Percentiles rank a stretch among this genome's conserved stretches.
These are phyloP conservation scores for Cettia cetti DNA, from an alignment of 2,113 vertebrate species.

Conservation along the genomic window DNA sequence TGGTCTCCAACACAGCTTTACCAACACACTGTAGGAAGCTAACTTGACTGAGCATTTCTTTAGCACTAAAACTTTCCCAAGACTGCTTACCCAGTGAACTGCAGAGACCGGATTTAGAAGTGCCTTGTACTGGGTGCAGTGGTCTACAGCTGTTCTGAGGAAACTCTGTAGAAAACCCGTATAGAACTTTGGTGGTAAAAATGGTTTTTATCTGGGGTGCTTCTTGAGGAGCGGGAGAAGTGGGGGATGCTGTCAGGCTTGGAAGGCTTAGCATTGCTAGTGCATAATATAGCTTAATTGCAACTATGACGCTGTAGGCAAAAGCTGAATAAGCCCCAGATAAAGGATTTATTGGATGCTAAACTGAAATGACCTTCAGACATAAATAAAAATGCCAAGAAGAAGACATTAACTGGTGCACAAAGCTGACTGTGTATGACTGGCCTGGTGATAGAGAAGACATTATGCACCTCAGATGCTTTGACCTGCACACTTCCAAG, in stretches of 20 bases:
- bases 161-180: background rate
- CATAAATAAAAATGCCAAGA: background rate
- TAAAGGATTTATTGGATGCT: constrained; percentile 17
- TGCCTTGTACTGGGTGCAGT: background rate
- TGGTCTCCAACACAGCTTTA: background rate
- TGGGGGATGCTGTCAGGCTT: background rate
- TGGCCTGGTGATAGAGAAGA: background rate
- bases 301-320: background rate
- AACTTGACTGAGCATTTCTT: background rate
- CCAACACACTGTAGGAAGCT: background rate
- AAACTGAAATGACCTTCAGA: constrained; percentile 4
- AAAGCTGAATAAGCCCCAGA: constrained; percentile 13
- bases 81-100: background rate
- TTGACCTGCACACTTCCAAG: background rate
- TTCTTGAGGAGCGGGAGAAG: background rate
- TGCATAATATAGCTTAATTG: background rate
- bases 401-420: constrained; percentile 1
- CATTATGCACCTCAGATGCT: background rate
- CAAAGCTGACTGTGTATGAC: constrained; percentile 2
- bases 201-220: background rate
- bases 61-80: background rate
- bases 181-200: background rate
- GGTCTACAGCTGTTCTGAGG: background rate
- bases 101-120: background rate
- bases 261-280: background rate